phyloP scores from a whole-genome alignment of 1,140 invertebrate species.

The Scylla paramamosain region DNA sequence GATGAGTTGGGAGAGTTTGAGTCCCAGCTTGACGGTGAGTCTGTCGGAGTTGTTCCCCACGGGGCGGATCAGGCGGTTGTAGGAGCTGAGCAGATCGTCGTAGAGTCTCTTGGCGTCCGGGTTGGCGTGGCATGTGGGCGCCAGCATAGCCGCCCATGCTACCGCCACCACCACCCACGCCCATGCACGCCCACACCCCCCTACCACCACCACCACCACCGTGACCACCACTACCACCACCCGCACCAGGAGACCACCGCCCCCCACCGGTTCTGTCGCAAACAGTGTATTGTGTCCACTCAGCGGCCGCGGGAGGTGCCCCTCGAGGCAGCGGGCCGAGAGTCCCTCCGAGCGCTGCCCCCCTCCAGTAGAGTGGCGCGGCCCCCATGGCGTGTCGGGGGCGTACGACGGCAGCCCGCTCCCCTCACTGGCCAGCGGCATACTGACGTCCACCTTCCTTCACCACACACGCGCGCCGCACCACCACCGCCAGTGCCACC shows the following conservation, averaged over 20 bases:
- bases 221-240: conserved; percentile 27
- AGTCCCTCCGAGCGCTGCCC: conserved; percentile 50
- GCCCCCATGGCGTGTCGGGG: conserved; percentile 66
- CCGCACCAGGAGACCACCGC: neutral
- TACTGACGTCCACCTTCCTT: conserved; percentile 46
- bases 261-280: conserved; percentile 63
- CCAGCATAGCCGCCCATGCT: conserved; percentile 64
- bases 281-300: conserved; percentile 55
- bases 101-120: conserved; percentile 70
- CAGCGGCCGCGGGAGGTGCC: conserved; percentile 34
- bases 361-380: conserved; percentile 59
- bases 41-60: conserved; percentile 73
- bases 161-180: conserved; percentile 57
- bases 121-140: conserved; percentile 71
- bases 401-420: conserved; percentile 54
- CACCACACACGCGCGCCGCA: conserved; percentile 65
- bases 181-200: conserved; percentile 55
- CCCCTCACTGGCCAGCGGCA: conserved; percentile 64
- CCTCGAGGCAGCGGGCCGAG: conserved; percentile 25
- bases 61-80: conserved; percentile 71
- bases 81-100: conserved; percentile 70
- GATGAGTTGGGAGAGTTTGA: conserved; percentile 72
- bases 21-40: conserved; percentile 71
- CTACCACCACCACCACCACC: conserved; percentile 7
- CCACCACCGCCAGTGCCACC: conserved; percentile 29